Evolutionary conservation across 2,797 vertebrate genomes (phyloP), one percentile per base, ranked within the genome.

Genomic region (Acrossocheilus wenchowensis): DNA sequence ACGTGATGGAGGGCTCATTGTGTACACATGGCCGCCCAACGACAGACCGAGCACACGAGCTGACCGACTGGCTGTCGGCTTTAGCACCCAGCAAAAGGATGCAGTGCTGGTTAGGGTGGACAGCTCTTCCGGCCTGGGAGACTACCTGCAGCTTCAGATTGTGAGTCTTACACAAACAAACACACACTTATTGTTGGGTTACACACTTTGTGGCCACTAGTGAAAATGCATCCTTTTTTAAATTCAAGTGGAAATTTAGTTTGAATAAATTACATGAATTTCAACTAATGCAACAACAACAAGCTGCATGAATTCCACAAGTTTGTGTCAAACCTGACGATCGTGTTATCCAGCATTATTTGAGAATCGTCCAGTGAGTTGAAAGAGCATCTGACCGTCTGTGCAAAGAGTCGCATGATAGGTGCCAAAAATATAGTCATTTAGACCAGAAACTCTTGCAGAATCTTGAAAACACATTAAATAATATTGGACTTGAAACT

Each of bases 21-120:
- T 98, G 23, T 99, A 99, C 94, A 99, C 98, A 0, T 99, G 98
- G 98, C 98, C 98, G 83, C 98, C 98, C 43, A 99, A 99, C 41
- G 98, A 99, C 91, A 96, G 98, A 85, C 98, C 98, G 43, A 99
- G 98, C 93, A 99, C 98, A 14, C 95, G 98, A 69, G 98, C 98
- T 1, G 98, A 99, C 96, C 96, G 98, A 84, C 96, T 99, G 86
- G 98, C 98, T 36, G 97, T 99, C 85, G 98, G 98, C 68, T 99
- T 99, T 95, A 99, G 98, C 93, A 99, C 97, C 36, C 97, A 98
- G 91, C 97, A 98, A 90, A 99, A 99, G 90, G 97, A 99, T 85
- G 98, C 98, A 9, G 93, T 98, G 17, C 93, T 99, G 93, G 97
- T 99, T 41, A 94, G 98, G 60, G 98, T 99, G 94, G 98, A 99